These are phyloP conservation scores for Diadophis punctatus DNA, from an alignment of 2,113 vertebrate genomes.

Conservation along the genomic window DNA sequence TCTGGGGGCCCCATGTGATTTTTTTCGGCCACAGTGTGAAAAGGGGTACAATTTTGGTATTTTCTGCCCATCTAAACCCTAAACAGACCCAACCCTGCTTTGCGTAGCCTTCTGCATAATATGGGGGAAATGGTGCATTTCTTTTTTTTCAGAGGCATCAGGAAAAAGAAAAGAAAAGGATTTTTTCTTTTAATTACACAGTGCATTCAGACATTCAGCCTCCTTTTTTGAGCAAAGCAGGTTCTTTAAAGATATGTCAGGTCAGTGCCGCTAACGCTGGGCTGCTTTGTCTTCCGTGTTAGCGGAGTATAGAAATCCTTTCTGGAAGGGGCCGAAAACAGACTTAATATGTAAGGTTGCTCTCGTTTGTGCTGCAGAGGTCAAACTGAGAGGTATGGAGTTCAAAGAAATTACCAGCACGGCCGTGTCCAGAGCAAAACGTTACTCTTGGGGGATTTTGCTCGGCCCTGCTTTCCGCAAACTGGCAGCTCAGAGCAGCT, in stretches of 20 bases:
- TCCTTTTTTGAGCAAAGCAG: not conserved
- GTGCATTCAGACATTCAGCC: not conserved
- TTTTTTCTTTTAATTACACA: not conserved
- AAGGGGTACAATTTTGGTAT: not conserved
- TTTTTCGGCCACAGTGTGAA: not conserved
- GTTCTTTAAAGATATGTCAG: slow-evolving; percentile 10
- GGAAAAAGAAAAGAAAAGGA: not conserved
- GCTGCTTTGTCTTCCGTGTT: not conserved
- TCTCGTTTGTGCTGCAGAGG: not conserved
- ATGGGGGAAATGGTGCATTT: not conserved
- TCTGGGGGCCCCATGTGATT: not conserved
- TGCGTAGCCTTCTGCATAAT: not conserved
- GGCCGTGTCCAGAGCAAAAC: not conserved
- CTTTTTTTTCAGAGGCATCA: not conserved
- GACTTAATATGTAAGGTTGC: not conserved
- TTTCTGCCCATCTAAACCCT: not conserved
- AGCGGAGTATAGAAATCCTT: not conserved
- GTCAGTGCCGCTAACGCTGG: not conserved
- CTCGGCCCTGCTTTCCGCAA: not conserved
- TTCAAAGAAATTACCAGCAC: not conserved
- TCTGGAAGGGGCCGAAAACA: not conserved
- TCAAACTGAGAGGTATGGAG: not conserved
- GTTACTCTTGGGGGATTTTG: not conserved
- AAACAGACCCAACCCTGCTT: not conserved
- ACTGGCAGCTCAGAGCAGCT: not conserved